A percentile compares a stretch with the other conserved stretches of the same genome.
These are phyloP conservation scores for Enteromius mattozi DNA, from an alignment of 2,797 vertebrate species.

Conservation along the genomic window DNA sequence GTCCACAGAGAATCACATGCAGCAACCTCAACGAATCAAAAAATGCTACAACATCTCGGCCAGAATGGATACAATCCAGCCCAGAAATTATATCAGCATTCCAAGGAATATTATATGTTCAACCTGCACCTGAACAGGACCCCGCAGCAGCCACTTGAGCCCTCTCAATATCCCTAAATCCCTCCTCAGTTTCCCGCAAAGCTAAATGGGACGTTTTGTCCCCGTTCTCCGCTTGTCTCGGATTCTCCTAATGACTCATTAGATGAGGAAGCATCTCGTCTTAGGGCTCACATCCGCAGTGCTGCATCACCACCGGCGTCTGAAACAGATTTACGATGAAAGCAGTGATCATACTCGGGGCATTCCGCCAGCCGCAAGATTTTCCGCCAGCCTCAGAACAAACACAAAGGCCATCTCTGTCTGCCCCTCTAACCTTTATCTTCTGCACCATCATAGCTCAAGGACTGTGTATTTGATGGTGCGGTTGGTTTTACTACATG, in stretches of 20 bases:
- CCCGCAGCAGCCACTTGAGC: conserved; percentile 35
- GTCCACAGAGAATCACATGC: conserved; percentile 15
- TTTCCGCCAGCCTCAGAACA: conserved; percentile 23
- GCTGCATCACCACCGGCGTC: conserved; percentile 22
- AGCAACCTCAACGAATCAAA: conserved; percentile 32
- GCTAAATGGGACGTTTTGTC: conserved; percentile 59
- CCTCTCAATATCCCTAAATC: conserved; percentile 58
- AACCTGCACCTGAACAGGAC: conserved; percentile 49
- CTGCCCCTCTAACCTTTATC: conserved; percentile 42
- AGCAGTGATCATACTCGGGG: conserved; percentile 36
- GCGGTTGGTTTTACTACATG: conserved; percentile 33
- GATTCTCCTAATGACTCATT: conserved; percentile 61
- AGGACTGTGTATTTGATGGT: conserved; percentile 25
- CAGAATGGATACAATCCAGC: conserved; percentile 6
- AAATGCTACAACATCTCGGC: conserved; percentile 4
- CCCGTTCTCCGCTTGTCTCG: conserved; percentile 35
- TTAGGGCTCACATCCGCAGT: conserved; percentile 16
- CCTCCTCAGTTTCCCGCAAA: conserved; percentile 48
- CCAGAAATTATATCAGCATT: conserved; percentile 53
- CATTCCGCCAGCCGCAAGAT: conserved; percentile 18
- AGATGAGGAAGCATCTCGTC: conserved; percentile 55
- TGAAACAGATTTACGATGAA: conserved; percentile 49
- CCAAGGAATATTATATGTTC: conserved; percentile 49
- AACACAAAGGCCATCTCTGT: conserved; percentile 47
- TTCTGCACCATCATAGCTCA: conserved; percentile 35